Evolutionary conservation across 2,888 invertebrate species (phyloP), one percentile per base, ranked within the genome.

Genomic region (Caenorhabditis parvicauda): DNA sequence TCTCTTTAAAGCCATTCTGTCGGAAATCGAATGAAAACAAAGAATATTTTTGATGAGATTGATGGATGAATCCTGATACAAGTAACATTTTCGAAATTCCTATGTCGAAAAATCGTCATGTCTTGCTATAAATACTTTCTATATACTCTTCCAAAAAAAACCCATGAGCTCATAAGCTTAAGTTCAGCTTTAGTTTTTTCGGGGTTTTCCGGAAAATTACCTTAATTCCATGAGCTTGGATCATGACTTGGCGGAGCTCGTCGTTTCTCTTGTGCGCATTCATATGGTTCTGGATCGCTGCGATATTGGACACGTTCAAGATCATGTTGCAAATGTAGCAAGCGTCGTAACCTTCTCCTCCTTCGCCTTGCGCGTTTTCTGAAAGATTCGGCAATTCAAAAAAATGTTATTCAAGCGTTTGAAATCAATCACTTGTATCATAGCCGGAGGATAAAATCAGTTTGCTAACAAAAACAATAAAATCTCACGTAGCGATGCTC

Each of bases 211-310:
- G n/a, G 17, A 32, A 46, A 38, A 41, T 38, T 38, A 69, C 72
- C 49, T 66, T 69, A 1, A 59, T 49, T 25, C 75, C 75, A 48
- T 64, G 70, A 0, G 49, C 51, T 24, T 59, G 53, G 6, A 75
- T 51, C 17, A 75, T 50, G 2, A 59, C 57, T 12, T 62, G 45
- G 24, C 70, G 56, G 45, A 75, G 54, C 48, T 75, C 67, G 27
- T 75, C 74, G 54, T 75, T 75, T 50, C 71, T 75, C 55, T 72
- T 70, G 52, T 75, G 75, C 2, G 74, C 75, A 35, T 67, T 42
- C 42, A 72, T 62, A 54, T 75, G 75, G 17, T 67, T 68, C 21
- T 72, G 72, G 64, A 72, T 63, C 14, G 75, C 75, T 14, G 66
- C 68, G 19, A 72, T 72, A 52, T 72, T 68, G 9, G 55, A 53